phyloP scores from a whole-genome alignment of 2,888 invertebrate species.

The Polylopha cassiicola region DNA sequence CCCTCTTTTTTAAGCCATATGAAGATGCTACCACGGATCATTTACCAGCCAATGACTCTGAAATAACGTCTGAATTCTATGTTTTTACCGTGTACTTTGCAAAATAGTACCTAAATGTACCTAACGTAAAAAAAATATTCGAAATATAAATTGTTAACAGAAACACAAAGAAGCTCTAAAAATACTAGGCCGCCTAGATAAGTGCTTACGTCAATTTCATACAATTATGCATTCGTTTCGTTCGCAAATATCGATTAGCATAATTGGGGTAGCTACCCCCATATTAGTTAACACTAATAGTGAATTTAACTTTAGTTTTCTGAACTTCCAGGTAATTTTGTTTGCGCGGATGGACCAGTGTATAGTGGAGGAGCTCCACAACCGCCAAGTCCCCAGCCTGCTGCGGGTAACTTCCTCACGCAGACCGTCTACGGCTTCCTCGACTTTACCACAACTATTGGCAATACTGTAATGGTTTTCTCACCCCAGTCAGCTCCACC shows the following conservation, averaged over 20 bases:
- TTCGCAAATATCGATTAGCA: too few relatives aligned
- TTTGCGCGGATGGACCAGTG: slow-evolving; percentile 40
- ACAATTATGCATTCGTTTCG: too few relatives aligned
- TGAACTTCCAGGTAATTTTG: slow-evolving; percentile 30
- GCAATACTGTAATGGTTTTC: slow-evolving; percentile 96
- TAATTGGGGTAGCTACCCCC: background rate
- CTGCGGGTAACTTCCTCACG: slow-evolving; percentile 78
- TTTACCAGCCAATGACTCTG: slow-evolving; percentile 63
- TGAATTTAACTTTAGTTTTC: slow-evolving; percentile 9
- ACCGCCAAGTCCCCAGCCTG: slow-evolving; percentile 30
- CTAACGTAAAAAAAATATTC: too few relatives aligned
- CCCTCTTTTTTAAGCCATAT: slow-evolving; percentile 49
- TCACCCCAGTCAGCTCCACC: slow-evolving; percentile 90
- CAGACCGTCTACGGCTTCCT: slow-evolving; percentile 96
- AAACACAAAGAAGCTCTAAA: too few relatives aligned
- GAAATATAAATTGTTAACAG: too few relatives aligned
- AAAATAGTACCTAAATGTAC: too few relatives aligned
- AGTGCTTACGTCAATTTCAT: too few relatives aligned
- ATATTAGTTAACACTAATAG: background rate
- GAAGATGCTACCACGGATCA: slow-evolving; percentile 61
- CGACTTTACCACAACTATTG: slow-evolving; percentile 95
- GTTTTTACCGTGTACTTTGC: slow-evolving; percentile 46
- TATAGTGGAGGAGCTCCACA: slow-evolving; percentile 36
- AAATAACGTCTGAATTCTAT: slow-evolving; percentile 54
- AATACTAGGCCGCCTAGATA: too few relatives aligned